These are phyloP conservation scores for Tetramorium alpestre DNA, from an alignment of 1,140 invertebrate genomes.

Conservation along the genomic window DNA sequence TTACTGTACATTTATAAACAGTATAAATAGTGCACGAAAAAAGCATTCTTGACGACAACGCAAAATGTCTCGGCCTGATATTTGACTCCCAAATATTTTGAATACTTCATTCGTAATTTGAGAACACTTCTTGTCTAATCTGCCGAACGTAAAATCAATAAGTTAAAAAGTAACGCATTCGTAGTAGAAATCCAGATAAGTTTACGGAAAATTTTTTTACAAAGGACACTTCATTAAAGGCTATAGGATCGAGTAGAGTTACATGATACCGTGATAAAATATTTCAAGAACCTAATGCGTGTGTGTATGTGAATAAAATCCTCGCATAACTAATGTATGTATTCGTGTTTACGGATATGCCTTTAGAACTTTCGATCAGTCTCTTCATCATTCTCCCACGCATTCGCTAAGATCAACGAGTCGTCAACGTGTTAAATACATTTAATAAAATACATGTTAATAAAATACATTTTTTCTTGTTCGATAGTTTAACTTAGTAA, in stretches of 20 bases:
- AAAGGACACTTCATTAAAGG: slow-evolving; percentile 4
- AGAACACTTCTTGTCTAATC: slow-evolving; percentile 22
- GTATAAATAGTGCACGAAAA: slow-evolving; percentile 10
- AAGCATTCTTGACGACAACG: slow-evolving; percentile 13
- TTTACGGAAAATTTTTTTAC: slow-evolving; percentile 22
- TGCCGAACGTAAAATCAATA: slow-evolving; percentile 8
- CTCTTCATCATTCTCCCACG: slow-evolving; percentile 59
- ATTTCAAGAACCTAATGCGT: slow-evolving; percentile 39
- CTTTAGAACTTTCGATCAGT: slow-evolving; percentile 64
- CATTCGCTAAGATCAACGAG: slow-evolving; percentile 24
- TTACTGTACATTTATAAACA: background rate
- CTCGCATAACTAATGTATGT: slow-evolving; percentile 26
- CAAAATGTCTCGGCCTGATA: background rate
- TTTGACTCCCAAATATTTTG: slow-evolving; percentile 4
- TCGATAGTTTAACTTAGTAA: slow-evolving; percentile 85
- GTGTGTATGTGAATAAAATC: slow-evolving; percentile 43
- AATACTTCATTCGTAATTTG: slow-evolving; percentile 23
- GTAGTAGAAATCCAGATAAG: background rate
- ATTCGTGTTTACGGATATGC: slow-evolving; percentile 11
- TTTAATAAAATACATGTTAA: too few species aligned
- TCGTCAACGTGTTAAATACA: slow-evolving; percentile 15
- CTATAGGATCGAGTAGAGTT: slow-evolving; percentile 30
- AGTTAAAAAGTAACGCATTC: slow-evolving; percentile 19
- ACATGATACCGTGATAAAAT: slow-evolving; percentile 27
- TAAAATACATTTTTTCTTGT: slow-evolving; percentile 34